Percentiles rank a stretch among this genome's conserved stretches.
phyloP scores from a whole-genome alignment of 2,797 vertebrate species.

The Enteromius afrohamiltoni region DNA sequence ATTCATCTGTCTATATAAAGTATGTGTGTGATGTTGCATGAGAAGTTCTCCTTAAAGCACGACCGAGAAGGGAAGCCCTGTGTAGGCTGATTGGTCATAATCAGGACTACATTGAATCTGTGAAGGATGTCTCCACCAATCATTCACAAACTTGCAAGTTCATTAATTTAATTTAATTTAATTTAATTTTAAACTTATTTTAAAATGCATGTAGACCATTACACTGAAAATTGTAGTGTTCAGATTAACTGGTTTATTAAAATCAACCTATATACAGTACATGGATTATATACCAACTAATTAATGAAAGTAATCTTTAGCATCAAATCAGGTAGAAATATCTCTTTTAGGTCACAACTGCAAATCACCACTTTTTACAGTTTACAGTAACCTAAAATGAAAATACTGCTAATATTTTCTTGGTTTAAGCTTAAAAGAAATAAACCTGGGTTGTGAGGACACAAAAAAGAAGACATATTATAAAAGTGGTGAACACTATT shows the following conservation, averaged over 20 bases:
- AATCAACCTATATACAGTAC: neutral
- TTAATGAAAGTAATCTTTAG: neutral
- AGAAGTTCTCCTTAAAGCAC: conserved; percentile 17
- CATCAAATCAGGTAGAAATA: neutral
- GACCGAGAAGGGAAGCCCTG: conserved; percentile 19
- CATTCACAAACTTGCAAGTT: neutral
- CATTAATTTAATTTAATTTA: neutral
- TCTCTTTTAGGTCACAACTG: neutral
- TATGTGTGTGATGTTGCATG: conserved; percentile 10
- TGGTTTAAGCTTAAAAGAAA: neutral
- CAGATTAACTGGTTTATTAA: neutral
- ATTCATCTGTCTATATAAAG: conserved; percentile 21
- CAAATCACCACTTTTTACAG: neutral
- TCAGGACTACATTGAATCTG: neutral
- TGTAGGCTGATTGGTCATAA: conserved; percentile 33
- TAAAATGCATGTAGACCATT: neutral
- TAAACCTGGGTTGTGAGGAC: neutral
- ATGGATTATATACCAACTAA: neutral
- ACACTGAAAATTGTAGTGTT: neutral
- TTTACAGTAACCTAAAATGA: neutral
- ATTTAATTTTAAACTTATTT: neutral
- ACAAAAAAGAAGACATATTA: neutral
- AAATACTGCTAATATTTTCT: neutral
- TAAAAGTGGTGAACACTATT: neutral
- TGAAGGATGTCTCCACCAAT: neutral